A percentile compares a stretch with the other conserved stretches of the same genome.
Evolutionary conservation across 2,797 vertebrate species (phyloP).

Genomic region (Neopelma chrysocephalum): DNA sequence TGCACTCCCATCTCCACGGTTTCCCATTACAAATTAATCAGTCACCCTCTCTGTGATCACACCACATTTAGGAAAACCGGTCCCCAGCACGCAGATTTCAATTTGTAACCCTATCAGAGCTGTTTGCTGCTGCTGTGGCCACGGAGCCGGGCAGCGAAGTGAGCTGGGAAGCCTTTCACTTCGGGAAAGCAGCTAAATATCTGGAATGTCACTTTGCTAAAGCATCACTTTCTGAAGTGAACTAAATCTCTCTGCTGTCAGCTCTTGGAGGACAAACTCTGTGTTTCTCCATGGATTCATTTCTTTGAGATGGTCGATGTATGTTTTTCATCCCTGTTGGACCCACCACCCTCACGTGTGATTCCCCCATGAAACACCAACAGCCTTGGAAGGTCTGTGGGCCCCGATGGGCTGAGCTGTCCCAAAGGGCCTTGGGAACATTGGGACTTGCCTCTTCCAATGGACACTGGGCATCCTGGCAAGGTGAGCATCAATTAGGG

Average conservation of each 20-base stretch:
- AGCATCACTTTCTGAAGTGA: slow-evolving; percentile 31
- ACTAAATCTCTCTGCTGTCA: neutral
- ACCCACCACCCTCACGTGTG: too few relatives aligned
- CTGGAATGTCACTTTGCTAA: slow-evolving; percentile 7
- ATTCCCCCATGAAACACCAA: neutral
- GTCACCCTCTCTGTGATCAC: neutral
- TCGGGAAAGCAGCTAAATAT: neutral
- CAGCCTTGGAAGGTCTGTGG: neutral
- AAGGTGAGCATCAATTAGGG: neutral
- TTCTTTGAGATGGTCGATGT: neutral
- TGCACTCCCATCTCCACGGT: fast-evolving
- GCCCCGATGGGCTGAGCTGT: neutral
- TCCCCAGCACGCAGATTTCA: neutral
- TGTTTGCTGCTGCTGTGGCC: neutral
- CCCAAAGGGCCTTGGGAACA: neutral
- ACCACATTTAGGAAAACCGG: neutral
- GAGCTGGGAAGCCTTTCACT: slow-evolving; percentile 13
- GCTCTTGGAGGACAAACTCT: neutral
- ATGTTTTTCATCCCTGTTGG: neutral
- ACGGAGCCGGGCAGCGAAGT: neutral
- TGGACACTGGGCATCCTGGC: neutral
- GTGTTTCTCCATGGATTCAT: neutral
- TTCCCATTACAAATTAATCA: neutral
- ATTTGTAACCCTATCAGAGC: neutral
- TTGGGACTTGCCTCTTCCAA: neutral